A percentile compares a stretch with the other conserved stretches of the same genome.
Conservation (phyloP, 1,140 invertebrate genomes). For the Drosophila seguyi region DNA sequence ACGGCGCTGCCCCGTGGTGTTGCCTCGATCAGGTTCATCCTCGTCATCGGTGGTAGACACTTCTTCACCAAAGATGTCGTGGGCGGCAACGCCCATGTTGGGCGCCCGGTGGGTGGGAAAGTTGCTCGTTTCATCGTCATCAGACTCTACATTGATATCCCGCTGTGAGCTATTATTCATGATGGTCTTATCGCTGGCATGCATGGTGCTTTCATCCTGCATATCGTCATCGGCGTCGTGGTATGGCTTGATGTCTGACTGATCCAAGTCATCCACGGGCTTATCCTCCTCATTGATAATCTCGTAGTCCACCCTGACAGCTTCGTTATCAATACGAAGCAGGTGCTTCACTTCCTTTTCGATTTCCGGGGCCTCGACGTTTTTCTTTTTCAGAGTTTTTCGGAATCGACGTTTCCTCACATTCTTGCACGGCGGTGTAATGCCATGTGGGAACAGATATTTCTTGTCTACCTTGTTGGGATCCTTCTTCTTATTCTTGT, state of each 20-base stretch:
- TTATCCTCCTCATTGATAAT: constrained; percentile 94
- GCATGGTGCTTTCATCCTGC: constrained; percentile 71
- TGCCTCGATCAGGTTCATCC: constrained; percentile 86
- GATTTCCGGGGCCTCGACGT: constrained; percentile 98
- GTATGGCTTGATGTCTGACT: constrained; percentile 86
- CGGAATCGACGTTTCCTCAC: constrained; percentile 96
- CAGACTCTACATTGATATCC: constrained; percentile 84
- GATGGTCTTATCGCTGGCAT: constrained; percentile 59
- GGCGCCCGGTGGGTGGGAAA: constrained; percentile 61
- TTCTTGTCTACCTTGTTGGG: constrained; percentile 97
- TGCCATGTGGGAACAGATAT: constrained; percentile 96
- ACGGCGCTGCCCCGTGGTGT: constrained; percentile 86
- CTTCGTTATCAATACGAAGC: constrained; percentile 96
- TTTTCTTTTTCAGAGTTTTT: constrained; percentile 98
- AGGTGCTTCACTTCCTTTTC: constrained; percentile 98
- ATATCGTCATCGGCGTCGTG: constrained; percentile 86
- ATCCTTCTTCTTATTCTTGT: constrained; percentile 95
- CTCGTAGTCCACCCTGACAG: constrained; percentile 95
- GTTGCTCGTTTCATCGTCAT: constrained; percentile 78
- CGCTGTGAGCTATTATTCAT: constrained; percentile 63
- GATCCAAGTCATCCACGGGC: constrained; percentile 84
- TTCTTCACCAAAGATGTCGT: constrained; percentile 95
- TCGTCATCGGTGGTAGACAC: constrained; percentile 94
- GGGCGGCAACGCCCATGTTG: constrained; percentile 87
- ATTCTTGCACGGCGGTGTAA: constrained; percentile 98